These are phyloP conservation scores for Saccopteryx bilineata DNA, from an alignment of 2,113 vertebrate species.

Conservation along the genomic window DNA sequence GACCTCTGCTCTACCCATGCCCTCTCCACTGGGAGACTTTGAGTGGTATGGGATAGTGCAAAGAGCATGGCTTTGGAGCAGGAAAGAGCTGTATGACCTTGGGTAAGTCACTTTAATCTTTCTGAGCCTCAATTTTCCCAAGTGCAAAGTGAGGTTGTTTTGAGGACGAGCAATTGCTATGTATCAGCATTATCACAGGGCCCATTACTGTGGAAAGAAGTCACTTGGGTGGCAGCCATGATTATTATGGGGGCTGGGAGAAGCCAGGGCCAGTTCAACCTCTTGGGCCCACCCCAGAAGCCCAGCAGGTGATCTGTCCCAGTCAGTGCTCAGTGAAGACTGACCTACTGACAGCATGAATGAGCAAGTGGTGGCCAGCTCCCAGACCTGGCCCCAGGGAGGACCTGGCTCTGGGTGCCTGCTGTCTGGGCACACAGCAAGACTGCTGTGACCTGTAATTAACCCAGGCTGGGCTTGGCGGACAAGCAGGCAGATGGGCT, in stretches of 20 bases:
- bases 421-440: background rate
- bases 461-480: background rate
- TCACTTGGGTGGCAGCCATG: background rate
- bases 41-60: fast-evolving
- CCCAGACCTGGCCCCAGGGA: background rate
- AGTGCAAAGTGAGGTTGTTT: background rate
- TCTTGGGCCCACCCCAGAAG: fast-evolving
- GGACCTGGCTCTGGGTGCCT: background rate
- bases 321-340: fast-evolving
- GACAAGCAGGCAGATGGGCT: background rate
- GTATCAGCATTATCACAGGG: background rate
- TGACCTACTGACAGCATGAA: fast-evolving
- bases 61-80: background rate
- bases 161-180: background rate
- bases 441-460: constrained; percentile 5
- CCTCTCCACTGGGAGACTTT: background rate
- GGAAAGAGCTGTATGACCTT: background rate
- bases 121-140: background rate
- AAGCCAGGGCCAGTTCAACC: background rate
- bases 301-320: background rate
- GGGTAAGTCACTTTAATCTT: background rate
- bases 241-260: background rate
- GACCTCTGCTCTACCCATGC: background rate
- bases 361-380: background rate
- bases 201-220: background rate